These are phyloP conservation scores for Philhelius pedissequus DNA, from an alignment of 2,888 invertebrate genomes.

Conservation along the genomic window DNA sequence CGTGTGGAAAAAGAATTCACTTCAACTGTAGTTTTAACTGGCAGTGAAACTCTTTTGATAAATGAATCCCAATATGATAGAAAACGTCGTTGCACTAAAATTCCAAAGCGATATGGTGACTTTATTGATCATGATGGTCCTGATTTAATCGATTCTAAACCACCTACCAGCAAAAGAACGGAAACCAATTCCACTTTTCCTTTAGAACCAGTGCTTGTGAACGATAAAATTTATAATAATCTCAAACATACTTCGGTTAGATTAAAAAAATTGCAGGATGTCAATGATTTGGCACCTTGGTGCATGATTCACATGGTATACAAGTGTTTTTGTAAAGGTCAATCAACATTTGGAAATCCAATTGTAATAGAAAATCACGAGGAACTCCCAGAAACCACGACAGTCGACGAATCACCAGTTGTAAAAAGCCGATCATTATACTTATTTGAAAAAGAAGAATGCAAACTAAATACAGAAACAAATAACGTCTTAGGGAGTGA, in stretches of 20 bases:
- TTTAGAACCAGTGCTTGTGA: constrained; percentile 70
- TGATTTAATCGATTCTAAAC: constrained; percentile 48
- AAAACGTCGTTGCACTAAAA: constrained; percentile 81
- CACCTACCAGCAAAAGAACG: constrained; percentile 36
- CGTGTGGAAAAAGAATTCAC: constrained; percentile 87
- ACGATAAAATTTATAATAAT: constrained; percentile 71
- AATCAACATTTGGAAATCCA: constrained; percentile 73
- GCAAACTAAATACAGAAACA: not conserved
- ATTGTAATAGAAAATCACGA: constrained; percentile 74
- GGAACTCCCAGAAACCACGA: constrained; percentile 1
- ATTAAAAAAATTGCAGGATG: constrained; percentile 73
- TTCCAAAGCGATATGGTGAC: constrained; percentile 83
- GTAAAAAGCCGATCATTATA: constrained; percentile 71
- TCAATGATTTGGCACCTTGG: constrained; percentile 81
- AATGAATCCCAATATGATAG: constrained; percentile 80
- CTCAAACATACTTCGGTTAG: constrained; percentile 75
- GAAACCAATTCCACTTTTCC: constrained; percentile 46
- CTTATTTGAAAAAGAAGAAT: constrained; percentile 74
- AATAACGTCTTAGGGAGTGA: not conserved
- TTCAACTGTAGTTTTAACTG: constrained; percentile 84
- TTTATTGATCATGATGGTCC: constrained; percentile 73
- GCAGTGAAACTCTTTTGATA: constrained; percentile 83
- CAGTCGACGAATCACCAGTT: not conserved
- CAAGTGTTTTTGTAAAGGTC: constrained; percentile 83
- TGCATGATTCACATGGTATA: constrained; percentile 85